phyloP scores from a whole-genome alignment of 2,113 vertebrate species.

The Callospermophilus lateralis region DNA sequence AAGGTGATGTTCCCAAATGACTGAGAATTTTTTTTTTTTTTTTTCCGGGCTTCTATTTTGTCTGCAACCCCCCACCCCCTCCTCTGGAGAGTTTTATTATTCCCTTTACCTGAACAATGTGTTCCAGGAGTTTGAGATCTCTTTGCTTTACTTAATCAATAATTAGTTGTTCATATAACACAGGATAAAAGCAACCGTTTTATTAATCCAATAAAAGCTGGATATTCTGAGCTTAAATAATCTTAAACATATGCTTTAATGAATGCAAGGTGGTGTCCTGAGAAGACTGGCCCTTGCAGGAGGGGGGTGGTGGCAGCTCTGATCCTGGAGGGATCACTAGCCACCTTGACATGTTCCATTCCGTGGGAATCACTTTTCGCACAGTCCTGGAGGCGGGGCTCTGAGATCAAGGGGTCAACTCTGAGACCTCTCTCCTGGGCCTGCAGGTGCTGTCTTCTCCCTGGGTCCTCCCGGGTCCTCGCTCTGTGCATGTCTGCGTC shows the following conservation, averaged over 20 bases:
- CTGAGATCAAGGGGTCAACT: fast-evolving
- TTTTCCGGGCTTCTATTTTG: not conserved
- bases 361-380: no score
- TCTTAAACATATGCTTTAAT: not conserved
- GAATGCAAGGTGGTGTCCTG: not conserved
- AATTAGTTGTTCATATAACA: not conserved
- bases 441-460: not conserved
- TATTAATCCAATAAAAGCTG: not conserved
- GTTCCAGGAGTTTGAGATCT: not conserved
- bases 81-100: not conserved
- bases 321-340: not conserved
- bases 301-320: fast-evolving
- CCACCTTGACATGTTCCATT: not conserved
- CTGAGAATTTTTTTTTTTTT: not conserved
- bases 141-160: not conserved
- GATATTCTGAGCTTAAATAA: not conserved
- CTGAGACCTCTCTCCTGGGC: no score
- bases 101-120: slow-evolving; percentile 10
- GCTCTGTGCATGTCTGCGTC: not conserved
- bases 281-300: no score
- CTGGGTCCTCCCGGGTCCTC: not conserved
- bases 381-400: not conserved
- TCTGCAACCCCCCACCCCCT: not conserved
- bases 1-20: not conserved
- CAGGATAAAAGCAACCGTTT: not conserved